Conservation (phyloP, 2,113 vertebrate genomes). For the Helogale parvula region DNA sequence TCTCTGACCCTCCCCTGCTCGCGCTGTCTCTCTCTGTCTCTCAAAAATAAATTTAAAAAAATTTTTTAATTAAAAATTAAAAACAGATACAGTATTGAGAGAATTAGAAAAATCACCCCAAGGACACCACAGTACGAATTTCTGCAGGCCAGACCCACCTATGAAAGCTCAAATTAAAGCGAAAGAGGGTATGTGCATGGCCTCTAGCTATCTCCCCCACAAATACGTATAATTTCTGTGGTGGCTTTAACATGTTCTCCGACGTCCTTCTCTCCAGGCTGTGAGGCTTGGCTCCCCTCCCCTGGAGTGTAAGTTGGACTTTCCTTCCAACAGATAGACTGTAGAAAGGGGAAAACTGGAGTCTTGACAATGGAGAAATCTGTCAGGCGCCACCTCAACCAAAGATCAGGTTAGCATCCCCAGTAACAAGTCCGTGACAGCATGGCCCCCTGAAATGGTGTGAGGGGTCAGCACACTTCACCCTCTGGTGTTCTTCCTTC, state of each 20-base stretch:
- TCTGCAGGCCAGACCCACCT: not conserved
- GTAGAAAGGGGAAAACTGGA: not conserved
- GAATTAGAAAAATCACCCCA: not conserved
- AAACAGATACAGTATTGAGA: not conserved
- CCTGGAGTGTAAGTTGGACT: not conserved
- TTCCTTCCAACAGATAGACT: not conserved
- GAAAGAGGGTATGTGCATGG: not conserved
- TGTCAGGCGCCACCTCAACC: not conserved
- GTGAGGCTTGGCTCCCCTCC: not conserved
- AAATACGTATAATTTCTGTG: not conserved
- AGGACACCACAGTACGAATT: not conserved
- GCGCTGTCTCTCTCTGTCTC: no score
- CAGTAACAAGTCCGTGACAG: not conserved
- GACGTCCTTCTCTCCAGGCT: not conserved
- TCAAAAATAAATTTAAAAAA: no score
- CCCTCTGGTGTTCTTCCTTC: no score
- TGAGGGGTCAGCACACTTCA: not conserved
- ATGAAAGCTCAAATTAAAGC: not conserved
- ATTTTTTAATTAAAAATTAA: no score
- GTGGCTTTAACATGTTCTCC: not conserved
- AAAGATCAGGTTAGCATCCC: not conserved
- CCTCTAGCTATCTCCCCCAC: not conserved
- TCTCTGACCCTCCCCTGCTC: no score
- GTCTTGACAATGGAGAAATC: not conserved
- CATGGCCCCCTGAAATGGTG: not conserved